Base-by-base conservation (phyloP, 2,797 vertebrate species). In the Synanceia verrucosa region DNA sequence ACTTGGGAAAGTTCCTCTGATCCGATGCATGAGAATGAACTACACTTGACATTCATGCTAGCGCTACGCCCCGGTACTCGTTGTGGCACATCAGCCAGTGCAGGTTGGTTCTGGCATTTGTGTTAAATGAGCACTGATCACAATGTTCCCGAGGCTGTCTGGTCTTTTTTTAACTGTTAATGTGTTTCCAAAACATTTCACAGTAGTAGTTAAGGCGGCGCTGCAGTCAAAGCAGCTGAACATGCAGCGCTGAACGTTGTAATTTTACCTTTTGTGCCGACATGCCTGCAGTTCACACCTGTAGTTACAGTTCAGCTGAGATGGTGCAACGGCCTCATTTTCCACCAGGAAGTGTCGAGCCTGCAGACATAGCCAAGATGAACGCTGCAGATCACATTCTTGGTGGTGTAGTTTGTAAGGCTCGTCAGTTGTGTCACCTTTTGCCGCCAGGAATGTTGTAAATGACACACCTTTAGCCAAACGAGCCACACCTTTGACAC, bases 401-500 rank as follows among this genome's bases (percentile, higher is more conserved):
- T 61, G 26, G 16, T 34, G 10, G 51, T 62, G 77, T 5, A 24
- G 19, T 48, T 18, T 28, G 47, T 52, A 1, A 26, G 43, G 59
- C 33, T 76, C 9, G 21, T 76, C 56, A 24, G 37, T 64, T 44
- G 36, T 33, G 48, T 73, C 29, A 31, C 47, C 50, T 65, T 4
- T 19, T 13, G 53, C 48, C 56, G 9, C 6, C 0, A 10, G 48
- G 28, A n/a, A 1, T 39, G 9, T 9, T 10, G 2, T 9, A 48
- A 67, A 18, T 29, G 34, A 59, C 76, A 75, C 62, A 29, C 70
- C 71, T 78, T 18, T 39, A 36, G 33, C 31, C 31, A 10, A 61
- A 70, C 6, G 1, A 26, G 56, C 55, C 31, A 16, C 76, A 60
- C 70, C 83, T 57, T 78, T 34, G 39, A 60, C 48, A 43, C 50